Percentiles rank a stretch among this genome's conserved stretches.
phyloP scores from a whole-genome alignment of 2,113 vertebrate species.

The Manacus vitellinus region DNA sequence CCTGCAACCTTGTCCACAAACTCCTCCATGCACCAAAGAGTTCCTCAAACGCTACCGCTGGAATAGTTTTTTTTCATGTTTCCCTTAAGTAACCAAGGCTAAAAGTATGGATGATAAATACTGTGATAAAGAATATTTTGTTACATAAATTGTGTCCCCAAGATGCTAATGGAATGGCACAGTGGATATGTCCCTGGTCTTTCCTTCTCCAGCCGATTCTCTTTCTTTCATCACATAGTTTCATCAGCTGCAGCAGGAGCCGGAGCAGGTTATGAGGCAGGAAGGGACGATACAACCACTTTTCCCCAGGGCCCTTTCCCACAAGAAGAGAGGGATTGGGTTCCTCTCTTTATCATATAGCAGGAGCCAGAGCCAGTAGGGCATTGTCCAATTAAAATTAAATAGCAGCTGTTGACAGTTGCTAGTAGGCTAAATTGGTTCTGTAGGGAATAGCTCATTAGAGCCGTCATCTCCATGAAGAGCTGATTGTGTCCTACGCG shows the following conservation, averaged over 20 bases:
- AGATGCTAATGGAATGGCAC: neutral
- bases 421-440: constrained; percentile 30
- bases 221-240: neutral
- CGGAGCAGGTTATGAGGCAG: neutral
- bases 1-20: neutral
- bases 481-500: neutral
- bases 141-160: neutral
- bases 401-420: constrained; percentile 15
- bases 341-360: constrained; percentile 3
- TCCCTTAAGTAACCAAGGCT: neutral
- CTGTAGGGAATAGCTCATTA: constrained; percentile 21
- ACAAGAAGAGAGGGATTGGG: neutral
- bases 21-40: neutral
- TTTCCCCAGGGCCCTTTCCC: constrained; percentile 13
- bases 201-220: neutral
- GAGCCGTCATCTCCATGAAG: neutral
- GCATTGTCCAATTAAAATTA: constrained; percentile 37
- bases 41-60: neutral
- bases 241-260: neutral
- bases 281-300: neutral
- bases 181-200: neutral
- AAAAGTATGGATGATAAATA: neutral
- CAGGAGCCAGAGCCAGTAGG: neutral
- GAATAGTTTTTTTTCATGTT: neutral
- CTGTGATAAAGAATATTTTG: neutral